Evolutionary conservation across 2,888 invertebrate genomes (phyloP), one percentile per base, ranked within the genome.

Genomic region (Thumatha senex): DNA sequence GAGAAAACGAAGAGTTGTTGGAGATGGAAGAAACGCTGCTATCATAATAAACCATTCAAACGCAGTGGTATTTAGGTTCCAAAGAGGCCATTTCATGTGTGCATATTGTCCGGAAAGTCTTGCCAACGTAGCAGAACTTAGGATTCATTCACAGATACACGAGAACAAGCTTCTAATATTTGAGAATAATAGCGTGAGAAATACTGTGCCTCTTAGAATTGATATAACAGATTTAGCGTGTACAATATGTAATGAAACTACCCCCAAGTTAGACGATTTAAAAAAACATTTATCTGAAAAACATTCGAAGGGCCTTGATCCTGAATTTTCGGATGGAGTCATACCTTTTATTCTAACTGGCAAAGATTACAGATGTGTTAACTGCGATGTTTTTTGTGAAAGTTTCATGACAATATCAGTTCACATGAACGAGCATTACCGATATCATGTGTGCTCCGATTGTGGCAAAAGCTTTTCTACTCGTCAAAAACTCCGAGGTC

Each of bases 371-470:
- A 76, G 61, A 56, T 88, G 88, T 54, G 78, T 80, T 0, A 63
- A 66, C 42, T 88, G 88, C 46, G 63, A 60, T 3, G 48, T 53
- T 2, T 14, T 55, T 2, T 84, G 77, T 39, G 76, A 80, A 49
- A 67, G 74, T 0, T 78, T 80, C 8, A 72, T 82, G 72, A 73
- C 66, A n/a, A 61, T 88, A 2, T 75, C 76, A 12, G 60, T 69
- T 3, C 85, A 92, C 36, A 90, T 91, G 79, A 92, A 92, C 60
- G 82, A 56, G 81, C 41, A 90, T 91, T 79, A 92, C 92, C 61
- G 82, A 55, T 82, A 81, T 42, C 86, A 75, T 51, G 80, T 92
- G 7, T 92, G 92, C 49, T 72, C 82, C 30, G 76, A 76, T 1
- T 92, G 92, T 51, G 92, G 92, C 0, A 92, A 92, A 63, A 86